Percentiles rank a stretch among this genome's conserved stretches.
Evolutionary conservation across 2,797 vertebrate species (phyloP).

Genomic region (Ataeniobius toweri): DNA sequence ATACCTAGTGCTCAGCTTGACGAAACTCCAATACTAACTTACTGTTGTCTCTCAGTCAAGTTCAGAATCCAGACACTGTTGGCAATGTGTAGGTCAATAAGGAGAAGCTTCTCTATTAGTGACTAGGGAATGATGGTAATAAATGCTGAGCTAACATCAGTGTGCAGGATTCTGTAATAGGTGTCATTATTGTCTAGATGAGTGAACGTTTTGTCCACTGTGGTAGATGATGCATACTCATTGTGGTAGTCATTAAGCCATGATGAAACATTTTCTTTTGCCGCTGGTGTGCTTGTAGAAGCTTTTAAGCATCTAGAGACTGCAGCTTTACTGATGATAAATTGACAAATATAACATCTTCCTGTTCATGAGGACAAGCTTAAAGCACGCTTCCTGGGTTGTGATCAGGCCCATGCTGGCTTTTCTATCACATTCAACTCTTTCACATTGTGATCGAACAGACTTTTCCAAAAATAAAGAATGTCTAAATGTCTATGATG

Average conservation of each 20-base stretch:
- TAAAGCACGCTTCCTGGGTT: no score
- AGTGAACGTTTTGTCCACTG: background rate
- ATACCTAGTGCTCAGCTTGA: background rate
- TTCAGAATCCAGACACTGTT: background rate
- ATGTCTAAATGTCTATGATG: background rate
- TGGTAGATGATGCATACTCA: background rate
- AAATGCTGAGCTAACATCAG: background rate
- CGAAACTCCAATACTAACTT: background rate
- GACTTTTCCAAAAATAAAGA: background rate
- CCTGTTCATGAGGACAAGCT: no score
- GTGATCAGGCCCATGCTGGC: no score
- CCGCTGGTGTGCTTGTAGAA: no score
- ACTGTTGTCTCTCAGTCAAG: background rate
- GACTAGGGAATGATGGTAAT: background rate
- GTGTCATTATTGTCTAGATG: background rate
- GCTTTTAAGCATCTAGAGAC: no score
- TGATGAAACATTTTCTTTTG: background rate
- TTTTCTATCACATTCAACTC: background rate
- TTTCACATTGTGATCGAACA: background rate
- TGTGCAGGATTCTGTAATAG: background rate
- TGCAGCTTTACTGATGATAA: no score
- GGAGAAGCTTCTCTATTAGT: background rate
- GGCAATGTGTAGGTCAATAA: background rate
- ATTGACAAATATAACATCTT: no score
- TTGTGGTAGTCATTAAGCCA: background rate